Evolutionary conservation across 2,888 invertebrate genomes (phyloP), one percentile per base, ranked within the genome.

Genomic region (Apamea crenata): DNA sequence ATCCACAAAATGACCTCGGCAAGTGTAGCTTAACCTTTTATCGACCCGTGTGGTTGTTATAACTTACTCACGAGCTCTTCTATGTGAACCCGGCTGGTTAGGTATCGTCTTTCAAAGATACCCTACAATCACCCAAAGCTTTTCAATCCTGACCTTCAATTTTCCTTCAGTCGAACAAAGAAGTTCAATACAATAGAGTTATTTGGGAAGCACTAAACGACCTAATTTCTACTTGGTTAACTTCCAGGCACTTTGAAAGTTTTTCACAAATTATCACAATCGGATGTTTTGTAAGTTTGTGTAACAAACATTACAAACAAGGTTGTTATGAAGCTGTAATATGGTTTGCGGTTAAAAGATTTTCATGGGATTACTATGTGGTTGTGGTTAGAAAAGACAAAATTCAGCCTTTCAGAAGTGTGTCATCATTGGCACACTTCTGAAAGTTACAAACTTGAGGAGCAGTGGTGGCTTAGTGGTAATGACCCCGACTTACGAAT

Each of bases 121-220:
- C 53, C 32, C 4, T 36, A 56, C 25, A 70, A n/a, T 71, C 65
- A 14, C n/a, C 29, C 16, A 69, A 79, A 83, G 69, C 68, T 75
- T 83, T 53, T 21, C 18, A 36, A 68, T 69, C 44, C 44, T 29
- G 16, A 56, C 47, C n/a, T 74, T 18, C 2, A 50, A 61, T 63
- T 68, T 77, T 76, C 66, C 32, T 4, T 36, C n/a, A 40, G 21
- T 6, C 4, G 66, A 74, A 80, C 81, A 87, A 87, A 74, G 53
- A 36, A 72, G 32, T 47, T 69, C 65, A 63, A 65, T 67, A 82
- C 89, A 85, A 85, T 87, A 82, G 71, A 79, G 29, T 80, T 82
- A 81, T 87, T 80, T 76, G 77, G 36, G 50, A 59, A 82, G 77
- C 81, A 78, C 81, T 84, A 79, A 87, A 68, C 81, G 67, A 69